These are phyloP conservation scores for Diplosoma virens DNA, from an alignment of 23 tunicate genomes.

Conservation along the genomic window DNA sequence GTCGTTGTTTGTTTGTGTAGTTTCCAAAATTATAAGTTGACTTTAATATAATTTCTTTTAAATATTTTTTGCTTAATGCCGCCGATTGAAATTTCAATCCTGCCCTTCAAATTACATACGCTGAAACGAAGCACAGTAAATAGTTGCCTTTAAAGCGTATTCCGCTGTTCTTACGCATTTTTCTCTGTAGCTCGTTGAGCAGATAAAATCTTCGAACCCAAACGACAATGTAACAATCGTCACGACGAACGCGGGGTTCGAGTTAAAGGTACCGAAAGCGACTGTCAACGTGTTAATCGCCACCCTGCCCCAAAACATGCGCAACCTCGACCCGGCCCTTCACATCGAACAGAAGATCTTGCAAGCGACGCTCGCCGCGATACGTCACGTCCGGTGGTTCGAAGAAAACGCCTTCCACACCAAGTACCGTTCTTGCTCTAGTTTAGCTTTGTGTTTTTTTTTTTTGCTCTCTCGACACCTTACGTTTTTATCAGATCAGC, in stretches of 20 bases:
- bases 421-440: too few relatives aligned
- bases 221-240: slow-evolving; percentile 17
- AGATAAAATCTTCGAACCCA: slow-evolving; percentile 30
- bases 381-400: slow-evolving; percentile 91
- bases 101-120: background rate
- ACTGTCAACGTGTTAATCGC: slow-evolving; percentile 70
- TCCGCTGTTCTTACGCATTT: background rate
- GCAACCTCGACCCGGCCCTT: slow-evolving; percentile 49
- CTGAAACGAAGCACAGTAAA: background rate
- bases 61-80: too few relatives aligned
- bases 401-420: slow-evolving; percentile 90
- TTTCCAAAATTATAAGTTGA: too few relatives aligned
- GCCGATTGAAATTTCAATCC: too few relatives aligned
- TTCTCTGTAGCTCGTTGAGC: slow-evolving; percentile 40
- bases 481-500: too few relatives aligned
- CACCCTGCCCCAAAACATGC: slow-evolving; percentile 66
- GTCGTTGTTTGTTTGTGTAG: too few relatives aligned
- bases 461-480: too few relatives aligned
- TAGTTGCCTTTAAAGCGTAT: background rate
- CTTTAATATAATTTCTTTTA: too few relatives aligned
- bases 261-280: slow-evolving; percentile 18
- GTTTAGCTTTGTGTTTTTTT: too few relatives aligned
- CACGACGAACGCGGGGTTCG: slow-evolving; percentile 53
- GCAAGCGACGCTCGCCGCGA: slow-evolving; percentile 80
- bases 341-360: slow-evolving; percentile 69